These are phyloP conservation scores for Agonopterix subpropinquella DNA, from an alignment of 2,888 invertebrate genomes.

Conservation along the genomic window DNA sequence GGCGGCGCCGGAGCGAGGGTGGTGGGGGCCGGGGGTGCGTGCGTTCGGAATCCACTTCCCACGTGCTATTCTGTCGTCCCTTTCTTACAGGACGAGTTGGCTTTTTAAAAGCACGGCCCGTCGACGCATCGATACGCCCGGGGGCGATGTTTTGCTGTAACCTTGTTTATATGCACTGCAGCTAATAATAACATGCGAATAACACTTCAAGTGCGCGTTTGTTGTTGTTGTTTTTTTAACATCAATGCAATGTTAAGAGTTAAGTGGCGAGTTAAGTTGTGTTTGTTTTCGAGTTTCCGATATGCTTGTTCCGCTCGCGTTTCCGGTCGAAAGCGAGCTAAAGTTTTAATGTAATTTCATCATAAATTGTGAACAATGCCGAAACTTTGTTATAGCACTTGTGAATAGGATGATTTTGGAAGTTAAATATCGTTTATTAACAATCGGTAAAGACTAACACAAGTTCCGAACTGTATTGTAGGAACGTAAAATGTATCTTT, in stretches of 20 bases:
- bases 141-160: constrained; percentile 61
- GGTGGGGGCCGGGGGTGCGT: constrained; percentile 45
- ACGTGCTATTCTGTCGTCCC: constrained; percentile 68
- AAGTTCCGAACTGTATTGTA: too few relatives aligned
- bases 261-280: constrained; percentile 37
- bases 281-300: constrained; percentile 48
- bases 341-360: constrained; percentile 5
- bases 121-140: constrained; percentile 67
- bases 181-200: constrained; percentile 69
- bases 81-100: constrained; percentile 70
- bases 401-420: constrained; percentile 1
- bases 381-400: not conserved
- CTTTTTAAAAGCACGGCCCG: constrained; percentile 63
- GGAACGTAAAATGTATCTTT: too few relatives aligned
- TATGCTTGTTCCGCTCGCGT: constrained; percentile 39
- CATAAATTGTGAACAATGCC: not conserved
- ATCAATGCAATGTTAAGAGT: constrained; percentile 24
- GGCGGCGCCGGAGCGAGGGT: constrained; percentile 41
- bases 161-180: constrained; percentile 69
- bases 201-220: constrained; percentile 50
- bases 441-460: not conserved
- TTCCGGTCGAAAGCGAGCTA: constrained; percentile 24
- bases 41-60: constrained; percentile 74
- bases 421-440: not conserved
- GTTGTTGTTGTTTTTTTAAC: constrained; percentile 48